Percentiles rank a stretch among this genome's conserved stretches.
Conservation (phyloP, 2,797 vertebrate genomes). For the Pachyuromys duprasi region DNA sequence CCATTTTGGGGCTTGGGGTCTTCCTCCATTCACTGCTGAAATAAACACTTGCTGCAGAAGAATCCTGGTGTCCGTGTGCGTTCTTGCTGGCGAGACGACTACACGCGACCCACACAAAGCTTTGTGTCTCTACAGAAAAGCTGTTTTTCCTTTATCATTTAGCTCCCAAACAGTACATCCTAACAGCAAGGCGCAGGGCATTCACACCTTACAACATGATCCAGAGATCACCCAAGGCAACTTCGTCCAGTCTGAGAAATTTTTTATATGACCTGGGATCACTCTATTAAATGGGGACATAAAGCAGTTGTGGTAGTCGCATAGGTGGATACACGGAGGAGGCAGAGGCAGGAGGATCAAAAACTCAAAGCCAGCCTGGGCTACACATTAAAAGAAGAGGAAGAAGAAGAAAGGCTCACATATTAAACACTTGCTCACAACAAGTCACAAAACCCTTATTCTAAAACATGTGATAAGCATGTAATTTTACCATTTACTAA, state of each 20-base stretch:
- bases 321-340: neutral
- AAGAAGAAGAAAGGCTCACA: neutral
- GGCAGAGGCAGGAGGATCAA: neutral
- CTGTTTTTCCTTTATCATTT: neutral
- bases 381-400: neutral
- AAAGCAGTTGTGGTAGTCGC: too few species aligned
- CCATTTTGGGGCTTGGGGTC: too few species aligned
- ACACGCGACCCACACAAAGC: neutral
- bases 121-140: neutral
- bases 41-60: too few species aligned
- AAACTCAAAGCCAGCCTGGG: neutral
- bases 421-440: neutral
- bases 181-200: too few species aligned
- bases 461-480: neutral
- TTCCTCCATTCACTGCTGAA: too few species aligned
- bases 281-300: neutral
- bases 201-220: too few species aligned
- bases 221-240: neutral
- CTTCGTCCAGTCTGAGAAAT: too few species aligned
- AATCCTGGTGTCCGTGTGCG: too few species aligned
- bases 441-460: neutral
- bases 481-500: neutral
- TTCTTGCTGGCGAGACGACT: too few species aligned
- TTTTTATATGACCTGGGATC: neutral
- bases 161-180: too few species aligned